Base-by-base conservation (phyloP, 2,113 vertebrate genomes). In the Aphyosemion australe region DNA sequence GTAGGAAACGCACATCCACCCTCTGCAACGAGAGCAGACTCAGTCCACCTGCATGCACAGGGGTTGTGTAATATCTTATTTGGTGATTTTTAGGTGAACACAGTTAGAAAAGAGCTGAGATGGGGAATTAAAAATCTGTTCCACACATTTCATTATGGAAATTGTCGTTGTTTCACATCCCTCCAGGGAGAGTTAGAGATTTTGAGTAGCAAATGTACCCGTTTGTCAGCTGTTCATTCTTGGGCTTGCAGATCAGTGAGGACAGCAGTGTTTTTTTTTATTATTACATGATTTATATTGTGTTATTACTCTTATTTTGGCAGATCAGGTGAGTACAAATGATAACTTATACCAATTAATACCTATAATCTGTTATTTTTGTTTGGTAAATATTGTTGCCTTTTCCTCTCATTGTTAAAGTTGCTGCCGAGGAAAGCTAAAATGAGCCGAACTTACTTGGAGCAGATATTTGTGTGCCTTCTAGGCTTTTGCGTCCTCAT, bases 401-500 rank as follows among this genome's bases (percentile, higher is more conserved):
- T 5, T 26, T 26, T 26, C 26, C 26, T 26, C 26, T 26, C 9
- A 37, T 10, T 8, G 34, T 7, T 6, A 37, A 37, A 5, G 34
- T 37, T 37, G 34, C 34, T 10, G 7, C n/a, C n/a, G n/a, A n/a
- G n/a, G n/a, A n/a, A n/a, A n/a, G n/a, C 34, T 37, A 26, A 26
- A 26, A 26, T 26, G 26, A 26, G 26, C 41, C 7, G 52, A 58
- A 2, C 12, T 15, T 18, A 65, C 39, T 49, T 63, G 48, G 42
- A 49, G 68, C 70, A 50, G 51, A 31, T 68, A 61, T 16, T 13
- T 70, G 15, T 65, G 37, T 66, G 78, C 60, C 77, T 75, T 48
- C 58, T 18, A 63, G 53, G 37, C 51, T 64, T 45, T 79, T 45
- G 12, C 45, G 62, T 67, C 65, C 76, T 72, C 79, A 77, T 84